Base-by-base conservation (phyloP, 2,113 vertebrate species). In the Falcunculus frontatus region DNA sequence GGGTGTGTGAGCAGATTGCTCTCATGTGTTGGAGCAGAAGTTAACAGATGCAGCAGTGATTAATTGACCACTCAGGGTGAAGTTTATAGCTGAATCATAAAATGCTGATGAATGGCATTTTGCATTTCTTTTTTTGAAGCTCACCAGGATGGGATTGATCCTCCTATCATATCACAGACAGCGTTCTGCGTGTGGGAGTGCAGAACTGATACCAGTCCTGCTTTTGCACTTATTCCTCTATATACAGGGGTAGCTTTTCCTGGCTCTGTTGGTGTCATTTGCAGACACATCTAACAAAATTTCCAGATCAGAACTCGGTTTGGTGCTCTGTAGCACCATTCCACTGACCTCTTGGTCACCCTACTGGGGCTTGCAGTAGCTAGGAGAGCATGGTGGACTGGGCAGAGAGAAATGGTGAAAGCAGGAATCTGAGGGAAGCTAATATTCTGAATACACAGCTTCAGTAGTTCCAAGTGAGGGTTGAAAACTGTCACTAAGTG, bases 71-170 rank as follows among this genome's bases (percentile, higher is more conserved):
- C 42, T 95, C 53, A 13, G 55, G 62, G 44, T 80, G 67, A 83
- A 72, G n/a, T 56, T 50, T 88, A 49, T 84, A 81, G 59, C 42
- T 90, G 79, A 93, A 73, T 49, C 27, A 41, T 85, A 80, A 90
- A 56, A 64, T 46, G 46, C 46, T 60, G 44, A 32, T 80, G 37
- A 89, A 87, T 83, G 57, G 1, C 6, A 75, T 87, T 92, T 57
- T 67, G 27, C 2, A 11, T 87, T 92, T 89, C 50, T 20, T 52
- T 80, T 89, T 70, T 42, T 53, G n/a, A 81, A 59, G 47, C 55
- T 94, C 32, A 29, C 14, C 37, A 46, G 56, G 47, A 55, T 23
- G 11, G 42, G 47, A 20, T 42, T 52, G 59, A 27, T 74, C 32
- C 46, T 93, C 56, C 78, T 35, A 8, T 67, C 35, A 1, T 35